Conservation (phyloP, 2,113 vertebrate species). For the Taurulus bubalis region DNA sequence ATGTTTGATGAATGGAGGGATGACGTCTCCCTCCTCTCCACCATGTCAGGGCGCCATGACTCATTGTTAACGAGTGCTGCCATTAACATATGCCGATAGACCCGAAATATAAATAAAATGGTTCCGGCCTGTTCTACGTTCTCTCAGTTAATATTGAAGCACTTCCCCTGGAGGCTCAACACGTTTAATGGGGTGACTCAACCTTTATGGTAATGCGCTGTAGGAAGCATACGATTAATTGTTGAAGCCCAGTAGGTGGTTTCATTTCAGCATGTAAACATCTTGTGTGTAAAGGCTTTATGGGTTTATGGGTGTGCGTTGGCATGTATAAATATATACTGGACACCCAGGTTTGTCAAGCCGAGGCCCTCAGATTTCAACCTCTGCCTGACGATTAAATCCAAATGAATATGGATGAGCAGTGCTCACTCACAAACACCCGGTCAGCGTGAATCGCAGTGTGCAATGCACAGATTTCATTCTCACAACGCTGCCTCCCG, state of each 20-base stretch:
- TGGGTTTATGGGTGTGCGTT: background rate
- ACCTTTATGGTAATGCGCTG: conserved; percentile 69
- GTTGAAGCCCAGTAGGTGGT: conserved; percentile 50
- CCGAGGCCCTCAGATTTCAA: conserved; percentile 15
- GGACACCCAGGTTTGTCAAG: conserved; percentile 8
- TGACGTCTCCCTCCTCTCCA: background rate
- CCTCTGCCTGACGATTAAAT: conserved; percentile 38
- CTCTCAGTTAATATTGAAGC: conserved; percentile 46
- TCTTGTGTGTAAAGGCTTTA: conserved; percentile 26
- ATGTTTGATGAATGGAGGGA: background rate
- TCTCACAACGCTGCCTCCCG: conserved; percentile 17
- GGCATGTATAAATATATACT: conserved; percentile 16
- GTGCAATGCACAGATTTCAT: background rate
- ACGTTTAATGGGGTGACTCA: conserved; percentile 69
- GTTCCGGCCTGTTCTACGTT: conserved; percentile 38
- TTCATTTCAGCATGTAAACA: conserved; percentile 57
- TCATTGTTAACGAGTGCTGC: conserved; percentile 4
- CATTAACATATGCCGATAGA: conserved; percentile 14
- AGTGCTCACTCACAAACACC: conserved; percentile 10
- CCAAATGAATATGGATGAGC: conserved; percentile 38
- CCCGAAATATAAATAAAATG: conserved; percentile 42
- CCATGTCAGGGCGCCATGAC: conserved; percentile 3
- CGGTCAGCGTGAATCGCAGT: conserved; percentile 13
- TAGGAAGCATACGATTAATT: conserved; percentile 63
- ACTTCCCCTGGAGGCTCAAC: conserved; percentile 58